These are phyloP conservation scores for Lordiphosa andalusiaca DNA, from an alignment of 2,888 invertebrate genomes.

Conservation along the genomic window DNA sequence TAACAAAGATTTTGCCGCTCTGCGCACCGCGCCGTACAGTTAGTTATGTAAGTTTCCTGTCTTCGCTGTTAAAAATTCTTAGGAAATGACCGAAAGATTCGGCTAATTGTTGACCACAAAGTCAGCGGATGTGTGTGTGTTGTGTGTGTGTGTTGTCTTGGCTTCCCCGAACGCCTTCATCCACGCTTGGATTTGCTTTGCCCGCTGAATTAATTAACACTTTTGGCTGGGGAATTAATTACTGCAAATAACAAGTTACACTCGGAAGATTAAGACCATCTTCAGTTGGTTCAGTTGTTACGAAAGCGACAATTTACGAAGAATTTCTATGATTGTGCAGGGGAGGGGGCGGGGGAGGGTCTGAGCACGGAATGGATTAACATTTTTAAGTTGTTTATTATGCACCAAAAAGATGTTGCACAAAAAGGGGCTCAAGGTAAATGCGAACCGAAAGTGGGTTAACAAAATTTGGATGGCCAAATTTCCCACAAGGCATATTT, in stretches of 20 bases:
- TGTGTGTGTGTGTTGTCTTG: slow-evolving; percentile 27
- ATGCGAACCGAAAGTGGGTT: too few species aligned
- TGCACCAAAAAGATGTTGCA: too few species aligned
- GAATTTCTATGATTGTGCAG: slow-evolving; percentile 28
- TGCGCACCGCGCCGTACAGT: slow-evolving; percentile 42
- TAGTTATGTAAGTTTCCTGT: slow-evolving; percentile 72
- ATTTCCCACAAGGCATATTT: too few species aligned
- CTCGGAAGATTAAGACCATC: slow-evolving; percentile 40
- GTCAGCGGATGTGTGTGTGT: slow-evolving; percentile 51
- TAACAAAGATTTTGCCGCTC: slow-evolving; percentile 31
- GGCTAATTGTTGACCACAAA: slow-evolving; percentile 16
- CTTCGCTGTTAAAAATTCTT: slow-evolving; percentile 44
- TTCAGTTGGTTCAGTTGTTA: slow-evolving; percentile 36
- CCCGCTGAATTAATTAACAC: slow-evolving; percentile 70
- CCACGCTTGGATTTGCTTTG: slow-evolving; percentile 30
- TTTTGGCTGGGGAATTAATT: slow-evolving; percentile 64
- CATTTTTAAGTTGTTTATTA: slow-evolving; percentile 37
- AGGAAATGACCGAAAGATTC: slow-evolving; percentile 38
- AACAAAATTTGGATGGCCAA: too few species aligned
- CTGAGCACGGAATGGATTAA: slow-evolving; percentile 44
- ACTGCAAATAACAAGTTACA: slow-evolving; percentile 72
- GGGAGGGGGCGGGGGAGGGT: too few species aligned
- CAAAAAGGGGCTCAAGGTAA: too few species aligned
- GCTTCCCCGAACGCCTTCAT: slow-evolving; percentile 56
- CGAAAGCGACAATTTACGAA: slow-evolving; percentile 55